Base-by-base conservation (phyloP, 2,888 invertebrate species). In the Xiphydria camelus region DNA sequence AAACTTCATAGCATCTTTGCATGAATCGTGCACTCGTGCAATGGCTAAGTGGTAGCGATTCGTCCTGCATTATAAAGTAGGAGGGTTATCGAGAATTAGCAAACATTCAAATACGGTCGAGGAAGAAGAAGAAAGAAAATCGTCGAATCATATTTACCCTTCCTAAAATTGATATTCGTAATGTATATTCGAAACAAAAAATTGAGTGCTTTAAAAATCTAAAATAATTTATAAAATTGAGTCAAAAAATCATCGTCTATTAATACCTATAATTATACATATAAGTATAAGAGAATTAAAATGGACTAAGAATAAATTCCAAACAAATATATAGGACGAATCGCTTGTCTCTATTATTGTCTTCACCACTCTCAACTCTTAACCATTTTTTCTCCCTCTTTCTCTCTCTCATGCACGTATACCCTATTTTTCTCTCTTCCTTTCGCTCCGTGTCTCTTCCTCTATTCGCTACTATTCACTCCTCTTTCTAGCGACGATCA, bases 301-400 rank as follows among this genome's bases (percentile, higher is more conserved):
- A n/a, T n/a, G n/a, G n/a, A n/a, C 4, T n/a, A 26, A 20, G 12
- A 37, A n/a, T 23, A 12, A 15, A 37, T 43, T 29, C 4, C 10
- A 43, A 37, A 43, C n/a, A 15, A 42, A 42, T 25, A 10, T 39
- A 39, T 53, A 55, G 57, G 57, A 62, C 57, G 59, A 64, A 60
- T 61, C 56, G 56, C 59, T 59, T 58, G 52, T 61, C 63, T 61
- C 57, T 66, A 68, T 68, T 68, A 68, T 68, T 68, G 68, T 68
- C 62, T 59, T 60, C 66, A 62, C 62, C 61, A 61, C 54, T 67
- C 52, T 50, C 14, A 29, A 20, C 31, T 18, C 15, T 31, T 23
- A n/a, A 14, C 22, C 4, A 42, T 22, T 21, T 4, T 44, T 35
- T n/a, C 34, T 34, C 21, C 17, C 29, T 40, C 41, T 45, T 43